A percentile compares a stretch with the other conserved stretches of the same genome.
Evolutionary conservation across 2,797 vertebrate species (phyloP).

Genomic region (Lacerta viridis): DNA sequence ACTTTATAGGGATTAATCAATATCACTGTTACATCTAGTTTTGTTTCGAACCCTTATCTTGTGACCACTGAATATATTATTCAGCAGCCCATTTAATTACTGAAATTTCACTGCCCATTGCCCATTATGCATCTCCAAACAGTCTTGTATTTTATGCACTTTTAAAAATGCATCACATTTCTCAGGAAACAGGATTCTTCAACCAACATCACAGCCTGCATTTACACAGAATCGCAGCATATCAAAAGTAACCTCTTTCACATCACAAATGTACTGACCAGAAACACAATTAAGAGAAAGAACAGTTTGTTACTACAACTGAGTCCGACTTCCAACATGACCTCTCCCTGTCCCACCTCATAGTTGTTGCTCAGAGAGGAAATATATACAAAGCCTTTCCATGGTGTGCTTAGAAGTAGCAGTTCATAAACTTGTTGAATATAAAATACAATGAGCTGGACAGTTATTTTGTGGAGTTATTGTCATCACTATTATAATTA

Average conservation of each 20-base stretch:
- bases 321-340: not conserved
- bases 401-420: not conserved
- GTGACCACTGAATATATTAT: not conserved
- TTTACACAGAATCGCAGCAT: not conserved
- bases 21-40: no score
- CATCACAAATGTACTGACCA: not conserved
- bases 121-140: not conserved
- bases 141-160: not conserved
- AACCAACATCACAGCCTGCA: not conserved
- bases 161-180: not conserved
- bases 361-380: slow-evolving; percentile 7
- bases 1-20: no score
- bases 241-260: not conserved
- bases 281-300: slow-evolving; percentile 15
- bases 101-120: not conserved
- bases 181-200: not conserved
- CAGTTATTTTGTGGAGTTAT: not conserved
- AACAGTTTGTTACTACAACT: slow-evolving; percentile 20
- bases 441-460: not conserved
- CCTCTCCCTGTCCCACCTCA: not conserved
- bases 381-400: slow-evolving; percentile 14
- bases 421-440: slow-evolving; percentile 7
- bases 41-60: not conserved
- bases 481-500: not conserved
- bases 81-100: not conserved